A percentile compares a stretch with the other conserved stretches of the same genome.
phyloP scores from a whole-genome alignment of 2,797 vertebrate genomes.

The Sciurus vulgaris region DNA sequence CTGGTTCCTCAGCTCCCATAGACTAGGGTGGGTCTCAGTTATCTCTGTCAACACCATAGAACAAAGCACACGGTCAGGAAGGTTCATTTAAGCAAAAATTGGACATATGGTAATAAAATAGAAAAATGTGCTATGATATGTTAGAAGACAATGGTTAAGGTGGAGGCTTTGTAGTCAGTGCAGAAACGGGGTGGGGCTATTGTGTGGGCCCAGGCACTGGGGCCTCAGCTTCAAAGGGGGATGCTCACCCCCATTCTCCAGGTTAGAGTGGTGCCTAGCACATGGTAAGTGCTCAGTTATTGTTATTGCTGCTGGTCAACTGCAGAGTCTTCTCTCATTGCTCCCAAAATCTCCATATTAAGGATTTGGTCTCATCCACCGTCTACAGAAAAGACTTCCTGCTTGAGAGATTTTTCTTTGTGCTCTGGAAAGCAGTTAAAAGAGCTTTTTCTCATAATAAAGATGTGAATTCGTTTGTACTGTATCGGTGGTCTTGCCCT shows the following conservation, averaged over 20 bases:
- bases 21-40: background rate
- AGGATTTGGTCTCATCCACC: background rate
- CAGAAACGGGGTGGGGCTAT: background rate
- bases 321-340: background rate
- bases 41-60: background rate
- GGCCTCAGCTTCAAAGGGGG: background rate
- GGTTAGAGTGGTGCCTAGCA: background rate
- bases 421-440: constrained; percentile 16
- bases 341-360: background rate
- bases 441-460: background rate
- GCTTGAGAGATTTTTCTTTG: constrained; percentile 2
- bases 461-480: constrained; percentile 1
- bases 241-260: background rate
- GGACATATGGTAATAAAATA: background rate
- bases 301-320: background rate
- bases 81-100: background rate
- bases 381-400: constrained; percentile 25
- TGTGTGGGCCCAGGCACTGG: background rate
- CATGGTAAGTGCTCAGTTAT: background rate
- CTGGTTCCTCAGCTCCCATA: background rate
- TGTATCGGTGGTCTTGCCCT: background rate
- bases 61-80: background rate
- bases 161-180: background rate
- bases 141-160: background rate
- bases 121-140: background rate